Percentiles rank a stretch among this genome's conserved stretches.
Conservation (phyloP, 2,888 invertebrate species). For the Agrypnus murinus region DNA sequence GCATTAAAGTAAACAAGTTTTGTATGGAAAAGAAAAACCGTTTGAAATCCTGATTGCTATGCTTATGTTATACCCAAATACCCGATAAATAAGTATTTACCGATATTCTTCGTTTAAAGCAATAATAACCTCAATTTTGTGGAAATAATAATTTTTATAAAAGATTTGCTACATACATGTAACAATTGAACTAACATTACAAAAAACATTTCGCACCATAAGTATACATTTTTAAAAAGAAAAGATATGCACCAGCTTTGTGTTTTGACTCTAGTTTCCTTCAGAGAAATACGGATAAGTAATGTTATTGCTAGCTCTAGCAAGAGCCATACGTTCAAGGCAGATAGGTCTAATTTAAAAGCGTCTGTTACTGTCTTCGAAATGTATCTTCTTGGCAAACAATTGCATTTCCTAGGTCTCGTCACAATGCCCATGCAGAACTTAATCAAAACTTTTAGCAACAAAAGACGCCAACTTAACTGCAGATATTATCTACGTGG, state of each 20-base stretch:
- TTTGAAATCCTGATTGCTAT: slow-evolving; percentile 11
- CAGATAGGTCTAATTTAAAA: slow-evolving; percentile 43
- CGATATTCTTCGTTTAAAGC: too few relatives aligned
- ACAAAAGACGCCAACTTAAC: slow-evolving; percentile 56
- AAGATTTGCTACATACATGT: too few relatives aligned
- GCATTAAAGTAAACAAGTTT: too few relatives aligned
- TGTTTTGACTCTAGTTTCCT: slow-evolving; percentile 20
- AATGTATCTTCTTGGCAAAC: slow-evolving; percentile 43
- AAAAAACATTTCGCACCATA: background rate
- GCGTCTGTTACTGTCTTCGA: slow-evolving; percentile 36
- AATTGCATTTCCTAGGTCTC: slow-evolving; percentile 51
- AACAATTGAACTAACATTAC: too few relatives aligned
- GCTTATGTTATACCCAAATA: slow-evolving; percentile 15
- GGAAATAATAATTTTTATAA: too few relatives aligned
- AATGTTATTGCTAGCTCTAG: slow-evolving; percentile 24
- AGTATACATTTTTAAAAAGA: slow-evolving; percentile 1
- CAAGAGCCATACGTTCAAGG: slow-evolving; percentile 35
- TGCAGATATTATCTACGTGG: slow-evolving; percentile 57
- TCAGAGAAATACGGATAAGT: slow-evolving; percentile 28
- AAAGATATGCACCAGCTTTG: slow-evolving; percentile 26
- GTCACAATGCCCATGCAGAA: slow-evolving; percentile 57
- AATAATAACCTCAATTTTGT: too few relatives aligned
- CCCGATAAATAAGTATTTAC: too few relatives aligned
- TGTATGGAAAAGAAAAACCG: slow-evolving; percentile 13
- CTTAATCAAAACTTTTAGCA: slow-evolving; percentile 59